Evolutionary conservation across 2,888 invertebrate genomes (phyloP).

Genomic region (Coleophora deauratella): DNA sequence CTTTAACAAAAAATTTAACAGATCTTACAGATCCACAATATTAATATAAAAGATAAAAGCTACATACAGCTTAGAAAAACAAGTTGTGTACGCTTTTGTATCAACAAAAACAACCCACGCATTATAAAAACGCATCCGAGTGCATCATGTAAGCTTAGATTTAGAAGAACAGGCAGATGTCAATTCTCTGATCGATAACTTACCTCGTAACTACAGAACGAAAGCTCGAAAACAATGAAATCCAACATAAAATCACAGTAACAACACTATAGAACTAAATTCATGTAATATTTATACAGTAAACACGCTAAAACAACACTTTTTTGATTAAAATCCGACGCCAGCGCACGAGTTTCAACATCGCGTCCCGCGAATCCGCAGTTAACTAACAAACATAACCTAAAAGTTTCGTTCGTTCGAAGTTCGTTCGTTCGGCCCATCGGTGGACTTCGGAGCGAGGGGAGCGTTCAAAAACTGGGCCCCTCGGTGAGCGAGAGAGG

Average conservation of each 20-base stretch:
- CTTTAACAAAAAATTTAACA: too few species aligned
- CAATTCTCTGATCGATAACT: too few species aligned
- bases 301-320: slow-evolving; percentile 4
- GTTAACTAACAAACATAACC: slow-evolving; percentile 45
- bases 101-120: too few species aligned
- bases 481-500: too few species aligned
- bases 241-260: not conserved
- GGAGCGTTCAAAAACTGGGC: too few species aligned
- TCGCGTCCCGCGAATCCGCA: slow-evolving; percentile 36
- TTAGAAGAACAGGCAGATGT: too few species aligned
- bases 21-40: too few species aligned
- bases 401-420: slow-evolving; percentile 36
- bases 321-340: slow-evolving; percentile 24
- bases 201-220: not conserved
- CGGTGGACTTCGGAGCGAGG: slow-evolving; percentile 21
- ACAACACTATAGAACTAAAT: slow-evolving; percentile 1
- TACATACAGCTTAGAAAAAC: too few species aligned
- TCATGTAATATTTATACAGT: not conserved
- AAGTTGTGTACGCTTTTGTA: too few species aligned
- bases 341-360: slow-evolving; percentile 22
- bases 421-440: slow-evolving; percentile 4
- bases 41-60: too few species aligned
- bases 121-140: too few species aligned
- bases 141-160: too few species aligned
- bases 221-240: slow-evolving; percentile 5